Evolutionary conservation across 53 echinoderm and acorn worm genomes (phyloP).

Genomic region (Echinometra lucunter): DNA sequence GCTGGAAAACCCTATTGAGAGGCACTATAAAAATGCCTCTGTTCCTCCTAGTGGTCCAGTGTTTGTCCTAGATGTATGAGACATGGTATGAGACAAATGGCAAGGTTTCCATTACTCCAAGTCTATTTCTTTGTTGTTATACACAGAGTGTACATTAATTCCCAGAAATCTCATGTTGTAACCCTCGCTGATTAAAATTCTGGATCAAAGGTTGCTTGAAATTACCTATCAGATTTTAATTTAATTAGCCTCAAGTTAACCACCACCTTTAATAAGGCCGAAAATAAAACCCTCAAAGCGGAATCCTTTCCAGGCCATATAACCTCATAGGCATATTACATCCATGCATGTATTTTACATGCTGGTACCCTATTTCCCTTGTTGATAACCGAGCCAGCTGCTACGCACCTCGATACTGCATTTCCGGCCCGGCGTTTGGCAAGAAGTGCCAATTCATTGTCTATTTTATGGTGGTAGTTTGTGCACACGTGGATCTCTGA

Average conservation of each 20-base stretch:
- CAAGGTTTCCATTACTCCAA: too few species aligned
- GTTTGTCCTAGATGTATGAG: too few species aligned
- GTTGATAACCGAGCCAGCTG: slow-evolving; percentile 1
- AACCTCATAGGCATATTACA: background rate
- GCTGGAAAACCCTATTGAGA: too few species aligned
- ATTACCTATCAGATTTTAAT: background rate
- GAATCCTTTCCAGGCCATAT: slow-evolving; percentile 12
- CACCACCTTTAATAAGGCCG: slow-evolving; percentile 36
- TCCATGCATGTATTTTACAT: background rate
- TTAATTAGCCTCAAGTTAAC: background rate
- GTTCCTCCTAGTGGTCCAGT: too few species aligned
- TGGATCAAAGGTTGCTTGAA: background rate
- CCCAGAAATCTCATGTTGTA: background rate
- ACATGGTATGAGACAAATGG: too few species aligned
- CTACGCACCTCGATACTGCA: background rate
- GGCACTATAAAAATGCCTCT: too few species aligned
- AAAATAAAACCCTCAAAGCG: slow-evolving; percentile 1
- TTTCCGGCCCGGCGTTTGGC: slow-evolving; percentile 42
- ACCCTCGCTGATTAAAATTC: background rate
- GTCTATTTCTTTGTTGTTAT: background rate
- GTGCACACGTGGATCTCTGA: background rate
- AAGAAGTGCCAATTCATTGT: slow-evolving; percentile 56
- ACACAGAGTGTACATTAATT: background rate
- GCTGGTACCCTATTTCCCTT: slow-evolving; percentile 32
- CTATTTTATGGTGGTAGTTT: slow-evolving; percentile 42